Base-by-base conservation (phyloP, 2,113 vertebrate species). In the Struthidea cinerea region DNA sequence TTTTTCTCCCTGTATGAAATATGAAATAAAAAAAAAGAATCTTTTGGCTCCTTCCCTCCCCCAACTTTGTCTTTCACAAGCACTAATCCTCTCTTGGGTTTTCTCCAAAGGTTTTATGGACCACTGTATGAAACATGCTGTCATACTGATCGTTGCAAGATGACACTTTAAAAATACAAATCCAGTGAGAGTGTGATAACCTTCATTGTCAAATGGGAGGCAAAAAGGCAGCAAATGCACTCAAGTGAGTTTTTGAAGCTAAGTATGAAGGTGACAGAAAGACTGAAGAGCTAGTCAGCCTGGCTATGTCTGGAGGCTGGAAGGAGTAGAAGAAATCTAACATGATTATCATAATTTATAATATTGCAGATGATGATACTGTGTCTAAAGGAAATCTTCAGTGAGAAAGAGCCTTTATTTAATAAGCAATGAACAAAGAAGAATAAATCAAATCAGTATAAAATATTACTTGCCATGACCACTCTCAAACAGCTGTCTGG, bases 191-290 rank as follows among this genome's bases (percentile, higher is more conserved):
- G 16, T 6, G 2, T 85, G 74, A 92, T 87, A 93, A 87, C 84
- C 82, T 96, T 95, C 53, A 47, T 75, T 87, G 87, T 97, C 87
- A 96, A 95, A 89, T 30, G n/a, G 52, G 87, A 94, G 79, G 64
- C 26, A 94, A 80, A 97, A 94, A 93, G 30, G 60, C 10, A 8
- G 77, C 16, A 75, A 89, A 57, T 57, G 44, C 22, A 80, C 76
- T 91, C 67, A 79, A 68, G 59, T 84, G 53, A 75, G 33, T 56
- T 87, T 95, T 87, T 50, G 69, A 92, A 93, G 53, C 42, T 69
- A 67, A 55, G 27, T 42, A 73, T 2, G 10, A 91, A 83, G 60
- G 84, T 87, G 61, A 86, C 60, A 77, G 44, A 55, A 86, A 87
- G 69, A 95, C 53, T 75, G 88, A 84, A 95, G 55, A 65, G n/a